These are phyloP conservation scores for Cephus nigrinus DNA, from an alignment of 2,888 invertebrate genomes.

Conservation along the genomic window DNA sequence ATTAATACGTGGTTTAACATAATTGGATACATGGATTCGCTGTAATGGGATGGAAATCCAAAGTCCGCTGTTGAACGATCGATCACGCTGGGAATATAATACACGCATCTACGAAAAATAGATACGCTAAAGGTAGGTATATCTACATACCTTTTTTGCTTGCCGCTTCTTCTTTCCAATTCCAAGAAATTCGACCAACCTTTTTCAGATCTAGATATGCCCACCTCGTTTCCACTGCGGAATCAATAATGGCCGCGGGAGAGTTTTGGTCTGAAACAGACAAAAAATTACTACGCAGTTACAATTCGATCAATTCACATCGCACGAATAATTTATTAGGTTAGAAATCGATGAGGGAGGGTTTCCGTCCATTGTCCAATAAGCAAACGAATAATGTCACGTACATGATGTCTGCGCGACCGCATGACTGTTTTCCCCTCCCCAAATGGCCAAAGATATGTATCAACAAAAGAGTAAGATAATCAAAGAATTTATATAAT, in stretches of 20 bases:
- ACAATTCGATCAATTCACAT: background rate
- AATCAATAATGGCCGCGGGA: background rate
- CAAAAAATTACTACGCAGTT: background rate
- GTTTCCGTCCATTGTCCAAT: background rate
- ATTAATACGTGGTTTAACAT: slow-evolving; percentile 56
- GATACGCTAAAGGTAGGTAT: background rate
- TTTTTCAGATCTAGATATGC: background rate
- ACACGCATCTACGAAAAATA: background rate
- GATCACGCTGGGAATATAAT: slow-evolving; percentile 39
- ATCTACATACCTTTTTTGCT: background rate
- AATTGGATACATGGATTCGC: slow-evolving; percentile 45
- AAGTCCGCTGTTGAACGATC: slow-evolving; percentile 43
- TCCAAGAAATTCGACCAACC: background rate
- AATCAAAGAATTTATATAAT: background rate
- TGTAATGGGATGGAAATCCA: slow-evolving; percentile 42
- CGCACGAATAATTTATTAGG: background rate
- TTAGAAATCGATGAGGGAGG: background rate
- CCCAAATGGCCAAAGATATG: background rate
- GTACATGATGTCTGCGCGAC: background rate
- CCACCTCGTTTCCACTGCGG: background rate
- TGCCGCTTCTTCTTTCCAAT: background rate
- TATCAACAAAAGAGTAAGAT: background rate
- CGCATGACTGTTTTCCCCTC: background rate
- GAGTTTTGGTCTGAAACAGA: background rate
- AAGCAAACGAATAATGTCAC: background rate